Evolutionary conservation across 92 coral and sea anemone genomes (phyloP).

Genomic region (Heliopora coerulea): DNA sequence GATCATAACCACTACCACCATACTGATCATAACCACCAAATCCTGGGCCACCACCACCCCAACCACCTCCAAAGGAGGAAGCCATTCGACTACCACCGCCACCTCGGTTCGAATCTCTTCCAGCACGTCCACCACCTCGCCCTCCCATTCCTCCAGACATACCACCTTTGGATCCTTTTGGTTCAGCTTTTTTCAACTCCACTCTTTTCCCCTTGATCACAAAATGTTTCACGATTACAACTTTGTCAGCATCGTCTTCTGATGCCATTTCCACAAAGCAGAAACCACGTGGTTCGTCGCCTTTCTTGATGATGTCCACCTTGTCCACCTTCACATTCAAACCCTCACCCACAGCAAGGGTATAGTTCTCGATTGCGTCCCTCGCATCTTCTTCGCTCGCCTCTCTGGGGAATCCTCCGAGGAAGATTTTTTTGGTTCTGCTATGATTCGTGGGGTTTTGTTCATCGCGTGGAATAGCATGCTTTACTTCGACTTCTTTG

Average conservation of each 20-base stretch:
- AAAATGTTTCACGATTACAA: slow-evolving; percentile 67
- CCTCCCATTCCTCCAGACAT: slow-evolving; percentile 62
- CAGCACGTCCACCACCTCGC: slow-evolving; percentile 55
- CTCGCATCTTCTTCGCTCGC: slow-evolving; percentile 65
- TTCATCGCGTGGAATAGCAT: slow-evolving; percentile 94
- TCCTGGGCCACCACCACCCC: slow-evolving; percentile 35
- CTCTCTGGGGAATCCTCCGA: slow-evolving; percentile 78
- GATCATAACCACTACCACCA: slow-evolving; percentile 42
- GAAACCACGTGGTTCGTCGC: slow-evolving; percentile 66
- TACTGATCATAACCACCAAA: slow-evolving; percentile 49
- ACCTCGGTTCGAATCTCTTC: slow-evolving; percentile 51
- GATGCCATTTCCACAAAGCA: slow-evolving; percentile 56
- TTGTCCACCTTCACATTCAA: slow-evolving; percentile 49
- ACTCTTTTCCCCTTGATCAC: slow-evolving; percentile 58
- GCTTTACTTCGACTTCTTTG: slow-evolving; percentile 85
- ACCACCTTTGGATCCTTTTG: slow-evolving; percentile 53
- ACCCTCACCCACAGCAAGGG: slow-evolving; percentile 42
- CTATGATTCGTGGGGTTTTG: slow-evolving; percentile 59
- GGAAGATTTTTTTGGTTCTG: slow-evolving; percentile 83
- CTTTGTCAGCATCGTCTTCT: slow-evolving; percentile 89
- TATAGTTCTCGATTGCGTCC: slow-evolving; percentile 57
- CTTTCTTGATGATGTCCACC: slow-evolving; percentile 61
- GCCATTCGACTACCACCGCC: slow-evolving; percentile 16
- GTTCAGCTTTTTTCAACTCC: slow-evolving; percentile 93
- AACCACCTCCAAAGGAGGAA: slow-evolving; percentile 24